Percentiles rank a stretch among this genome's conserved stretches.
phyloP scores from a whole-genome alignment of 2,888 invertebrate genomes.

The Sinelater perroti region DNA sequence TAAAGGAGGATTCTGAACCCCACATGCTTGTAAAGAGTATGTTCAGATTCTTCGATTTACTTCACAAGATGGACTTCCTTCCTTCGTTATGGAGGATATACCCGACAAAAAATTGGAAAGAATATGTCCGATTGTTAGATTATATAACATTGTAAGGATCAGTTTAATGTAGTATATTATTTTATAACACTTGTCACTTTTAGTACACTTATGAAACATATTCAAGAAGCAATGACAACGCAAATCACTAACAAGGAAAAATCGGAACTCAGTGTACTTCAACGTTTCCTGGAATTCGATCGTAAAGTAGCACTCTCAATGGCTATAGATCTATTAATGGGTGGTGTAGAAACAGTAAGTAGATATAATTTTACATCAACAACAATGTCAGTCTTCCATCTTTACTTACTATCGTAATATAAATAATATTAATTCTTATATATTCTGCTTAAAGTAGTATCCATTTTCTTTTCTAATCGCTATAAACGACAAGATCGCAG shows the following conservation, averaged over 20 bases:
- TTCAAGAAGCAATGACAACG: slow-evolving; percentile 46
- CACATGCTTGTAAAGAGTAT: slow-evolving; percentile 59
- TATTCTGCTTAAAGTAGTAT: too few species aligned
- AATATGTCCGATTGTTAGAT: slow-evolving; percentile 56
- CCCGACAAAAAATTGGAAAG: slow-evolving; percentile 52
- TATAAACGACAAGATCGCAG: too few species aligned
- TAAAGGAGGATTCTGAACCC: slow-evolving; percentile 54
- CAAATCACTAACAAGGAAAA: slow-evolving; percentile 55
- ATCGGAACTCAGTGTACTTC: slow-evolving; percentile 69
- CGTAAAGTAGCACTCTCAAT: slow-evolving; percentile 70
- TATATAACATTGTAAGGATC: slow-evolving; percentile 56
- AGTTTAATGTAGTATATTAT: neutral
- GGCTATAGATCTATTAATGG: slow-evolving; percentile 75
- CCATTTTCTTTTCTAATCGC: too few species aligned
- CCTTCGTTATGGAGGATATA: slow-evolving; percentile 54
- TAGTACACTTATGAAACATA: slow-evolving; percentile 51
- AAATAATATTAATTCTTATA: too few species aligned
- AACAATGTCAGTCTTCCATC: too few species aligned
- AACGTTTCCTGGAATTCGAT: slow-evolving; percentile 70
- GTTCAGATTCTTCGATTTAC: slow-evolving; percentile 47
- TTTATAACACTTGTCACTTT: too few species aligned
- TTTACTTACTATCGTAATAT: too few species aligned
- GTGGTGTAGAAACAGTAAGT: slow-evolving; percentile 78
- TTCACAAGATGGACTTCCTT: slow-evolving; percentile 54
- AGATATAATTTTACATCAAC: too few species aligned